Evolutionary conservation across 2,113 vertebrate species (phyloP), one percentile per base, ranked within the genome.

Genomic region (Cheilinus undulatus): DNA sequence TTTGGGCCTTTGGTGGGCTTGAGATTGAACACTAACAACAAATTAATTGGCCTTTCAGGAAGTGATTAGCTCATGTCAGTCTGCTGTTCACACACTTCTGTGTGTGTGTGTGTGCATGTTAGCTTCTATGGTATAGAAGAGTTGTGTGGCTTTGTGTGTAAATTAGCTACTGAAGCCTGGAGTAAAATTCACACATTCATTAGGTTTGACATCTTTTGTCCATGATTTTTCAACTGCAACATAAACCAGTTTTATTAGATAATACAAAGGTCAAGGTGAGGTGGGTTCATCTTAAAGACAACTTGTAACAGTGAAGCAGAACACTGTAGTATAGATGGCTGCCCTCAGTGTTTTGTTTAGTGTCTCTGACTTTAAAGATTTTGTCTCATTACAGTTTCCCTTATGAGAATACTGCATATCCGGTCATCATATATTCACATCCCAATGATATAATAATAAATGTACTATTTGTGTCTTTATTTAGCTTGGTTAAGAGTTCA

Each of bases 31-130:
- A 26, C 12, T 52, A 54, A 54, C 22, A 14, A 15, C 11, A 53
- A 28, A 32, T 58, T 22, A 63, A 72, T 49, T 36, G 57, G 63
- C 43, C 45, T 53, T 50, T 24, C 24, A 40, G 27, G 23, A 48
- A 30, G 36, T 61, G 50, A 81, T 72, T 74, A 63, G 40, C 28
- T 58, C 6, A 38, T 59, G 12, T 65, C 62, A 49, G 27, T 45
- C 19, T 38, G n/a, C 30, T 19, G 27, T 9, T 42, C 14, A 42
- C 40, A 17, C 15, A 17, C 14, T 42, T 3, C 7, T 34, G 11
- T 45, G 32, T 11, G 24, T 28, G 17, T 53, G 27, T 32, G 9
- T 15, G 19, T 64, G 48, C 38, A 12, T 24, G 13, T n/a, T n/a
- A n/a, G n/a, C 20, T 53, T 76, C 60, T 49, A 42, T 53, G 58